phyloP scores from a whole-genome alignment of 2,797 vertebrate species.

The Furcifer pardalis region DNA sequence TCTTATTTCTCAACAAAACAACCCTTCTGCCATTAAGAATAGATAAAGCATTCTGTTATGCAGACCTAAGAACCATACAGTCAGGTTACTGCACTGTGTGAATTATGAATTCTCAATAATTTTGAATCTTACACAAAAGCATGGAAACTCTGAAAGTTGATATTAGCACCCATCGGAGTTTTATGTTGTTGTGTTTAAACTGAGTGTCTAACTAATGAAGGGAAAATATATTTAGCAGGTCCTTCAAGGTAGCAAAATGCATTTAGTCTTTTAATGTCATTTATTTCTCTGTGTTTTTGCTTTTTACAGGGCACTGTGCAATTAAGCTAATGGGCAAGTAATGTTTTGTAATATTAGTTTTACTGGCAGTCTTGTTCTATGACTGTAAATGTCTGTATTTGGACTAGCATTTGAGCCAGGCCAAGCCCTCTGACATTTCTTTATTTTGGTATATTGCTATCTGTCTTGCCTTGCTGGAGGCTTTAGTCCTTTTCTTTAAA shows the following conservation, averaged over 20 bases:
- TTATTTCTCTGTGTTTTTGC: background rate
- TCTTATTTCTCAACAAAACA: background rate
- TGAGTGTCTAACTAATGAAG: constrained; percentile 41
- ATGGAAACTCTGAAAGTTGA: constrained; percentile 1
- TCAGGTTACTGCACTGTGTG: constrained; percentile 16
- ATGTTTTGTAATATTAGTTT: background rate
- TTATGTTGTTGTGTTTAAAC: background rate
- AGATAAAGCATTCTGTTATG: constrained; percentile 32
- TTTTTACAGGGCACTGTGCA: background rate
- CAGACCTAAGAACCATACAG: background rate
- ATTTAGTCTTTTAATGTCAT: background rate
- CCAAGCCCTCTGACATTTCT: background rate
- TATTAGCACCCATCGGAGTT: background rate
- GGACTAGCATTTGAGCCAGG: background rate
- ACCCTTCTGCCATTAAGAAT: constrained; percentile 13
- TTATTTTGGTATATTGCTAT: background rate
- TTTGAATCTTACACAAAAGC: constrained; percentile 44
- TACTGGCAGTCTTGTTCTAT: background rate
- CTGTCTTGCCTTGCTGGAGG: background rate
- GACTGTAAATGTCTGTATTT: background rate
- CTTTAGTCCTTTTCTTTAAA: background rate
- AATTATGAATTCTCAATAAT: constrained; percentile 44
- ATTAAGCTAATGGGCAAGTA: background rate
- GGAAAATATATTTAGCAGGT: constrained; percentile 29
- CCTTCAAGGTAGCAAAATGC: background rate